A percentile compares a stretch with the other conserved stretches of the same genome.
These are phyloP conservation scores for Ormyrus rosae DNA, from an alignment of 2,888 invertebrate genomes.

Conservation along the genomic window DNA sequence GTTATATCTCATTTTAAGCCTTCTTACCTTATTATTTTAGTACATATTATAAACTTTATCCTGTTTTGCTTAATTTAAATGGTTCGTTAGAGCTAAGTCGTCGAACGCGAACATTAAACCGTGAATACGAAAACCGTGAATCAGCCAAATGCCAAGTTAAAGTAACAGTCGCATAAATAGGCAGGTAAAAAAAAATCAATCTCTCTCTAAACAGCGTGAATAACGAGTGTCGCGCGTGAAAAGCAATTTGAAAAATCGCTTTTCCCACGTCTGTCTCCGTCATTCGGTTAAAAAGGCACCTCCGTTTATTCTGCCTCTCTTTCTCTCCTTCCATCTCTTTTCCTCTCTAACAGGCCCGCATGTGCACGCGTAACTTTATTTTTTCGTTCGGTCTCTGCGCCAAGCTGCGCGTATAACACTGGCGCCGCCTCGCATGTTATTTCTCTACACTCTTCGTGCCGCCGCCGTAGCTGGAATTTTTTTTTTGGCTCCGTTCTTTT, in stretches of 20 bases:
- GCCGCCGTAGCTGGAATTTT: background rate
- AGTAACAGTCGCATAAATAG: too few species aligned
- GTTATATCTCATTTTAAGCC: too few species aligned
- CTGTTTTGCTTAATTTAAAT: too few species aligned
- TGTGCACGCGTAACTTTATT: slow-evolving; percentile 1
- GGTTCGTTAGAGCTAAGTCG: too few species aligned
- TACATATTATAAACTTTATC: too few species aligned
- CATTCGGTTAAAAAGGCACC: slow-evolving; percentile 12
- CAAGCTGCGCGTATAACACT: slow-evolving; percentile 23
- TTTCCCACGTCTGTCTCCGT: background rate
- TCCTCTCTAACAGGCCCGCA: background rate
- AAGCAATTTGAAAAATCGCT: slow-evolving; percentile 14
- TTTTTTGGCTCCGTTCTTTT: slow-evolving; percentile 26
- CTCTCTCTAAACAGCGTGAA: background rate
- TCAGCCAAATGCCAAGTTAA: too few species aligned
- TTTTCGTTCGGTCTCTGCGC: background rate
- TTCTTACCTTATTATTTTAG: too few species aligned
- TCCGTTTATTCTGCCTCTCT: too few species aligned
- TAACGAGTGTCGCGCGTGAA: background rate
- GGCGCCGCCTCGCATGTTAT: slow-evolving; percentile 31
- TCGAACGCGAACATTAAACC: too few species aligned
- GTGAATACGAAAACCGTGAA: too few species aligned
- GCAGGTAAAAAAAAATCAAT: too few species aligned
- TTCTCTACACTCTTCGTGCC: slow-evolving; percentile 4
- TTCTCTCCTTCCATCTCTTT: background rate